phyloP scores from a whole-genome alignment of 2,113 vertebrate genomes.

The Vimba vimba region DNA sequence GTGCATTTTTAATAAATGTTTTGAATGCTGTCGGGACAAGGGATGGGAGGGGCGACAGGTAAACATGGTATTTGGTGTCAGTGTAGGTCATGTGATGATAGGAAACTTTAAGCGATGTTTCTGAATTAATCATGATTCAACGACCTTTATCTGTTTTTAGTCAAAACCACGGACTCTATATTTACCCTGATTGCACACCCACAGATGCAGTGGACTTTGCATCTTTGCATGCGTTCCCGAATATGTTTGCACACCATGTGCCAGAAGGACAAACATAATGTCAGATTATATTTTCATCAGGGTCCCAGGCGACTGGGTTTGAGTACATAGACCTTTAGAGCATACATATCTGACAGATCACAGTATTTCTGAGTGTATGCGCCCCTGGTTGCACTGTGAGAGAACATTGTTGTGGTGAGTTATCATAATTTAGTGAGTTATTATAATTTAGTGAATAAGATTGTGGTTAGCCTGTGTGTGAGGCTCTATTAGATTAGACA shows the following conservation, averaged over 20 bases:
- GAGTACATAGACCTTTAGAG: constrained; percentile 26
- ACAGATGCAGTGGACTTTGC: constrained; percentile 24
- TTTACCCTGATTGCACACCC: constrained; percentile 24
- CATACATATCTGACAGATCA: neutral
- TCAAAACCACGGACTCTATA: constrained; percentile 36
- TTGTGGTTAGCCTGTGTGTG: constrained; percentile 10
- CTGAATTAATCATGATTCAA: constrained; percentile 42
- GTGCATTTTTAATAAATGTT: neutral
- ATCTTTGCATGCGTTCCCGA: constrained; percentile 41
- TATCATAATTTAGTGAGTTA: constrained; percentile 19
- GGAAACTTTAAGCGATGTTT: constrained; percentile 13
- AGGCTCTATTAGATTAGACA: constrained; percentile 25
- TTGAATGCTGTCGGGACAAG: neutral
- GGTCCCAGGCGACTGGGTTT: neutral
- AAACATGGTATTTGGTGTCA: neutral
- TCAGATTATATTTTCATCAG: constrained; percentile 42
- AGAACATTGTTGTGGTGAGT: constrained; percentile 14
- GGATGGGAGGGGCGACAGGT: constrained; percentile 6
- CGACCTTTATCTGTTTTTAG: constrained; percentile 8
- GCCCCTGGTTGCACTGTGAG: neutral
- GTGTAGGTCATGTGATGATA: neutral
- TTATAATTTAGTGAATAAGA: constrained; percentile 21
- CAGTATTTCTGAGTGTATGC: neutral
- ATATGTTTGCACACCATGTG: constrained; percentile 44
- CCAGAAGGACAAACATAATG: constrained; percentile 31